Percentiles rank a stretch among this genome's conserved stretches.
phyloP scores from a whole-genome alignment of 2,888 invertebrate genomes.

The Hyposoter dolosus region DNA sequence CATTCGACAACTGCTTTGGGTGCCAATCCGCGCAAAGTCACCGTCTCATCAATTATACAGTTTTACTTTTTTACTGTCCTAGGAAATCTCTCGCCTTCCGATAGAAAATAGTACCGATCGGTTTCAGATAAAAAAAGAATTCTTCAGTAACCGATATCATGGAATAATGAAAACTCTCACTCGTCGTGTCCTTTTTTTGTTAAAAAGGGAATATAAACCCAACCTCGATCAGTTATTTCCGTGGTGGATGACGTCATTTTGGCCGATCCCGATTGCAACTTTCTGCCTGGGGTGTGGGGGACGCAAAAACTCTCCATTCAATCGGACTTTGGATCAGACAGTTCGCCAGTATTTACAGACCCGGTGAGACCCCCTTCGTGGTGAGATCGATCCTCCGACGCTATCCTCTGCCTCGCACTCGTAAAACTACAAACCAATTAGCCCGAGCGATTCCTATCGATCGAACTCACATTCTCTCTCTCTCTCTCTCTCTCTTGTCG shows the following conservation, averaged over 20 bases:
- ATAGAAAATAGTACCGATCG: conserved; percentile 35
- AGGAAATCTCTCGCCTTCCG: conserved; percentile 25
- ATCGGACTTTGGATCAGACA: conserved; percentile 61
- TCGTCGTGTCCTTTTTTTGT: neutral
- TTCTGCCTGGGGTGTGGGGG: neutral
- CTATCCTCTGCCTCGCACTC: conserved; percentile 37
- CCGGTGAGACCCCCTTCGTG: conserved; percentile 23
- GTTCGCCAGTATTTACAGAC: conserved; percentile 63
- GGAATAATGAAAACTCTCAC: conserved; percentile 20
- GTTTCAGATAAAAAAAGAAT: conserved; percentile 18
- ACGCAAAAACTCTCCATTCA: conserved; percentile 33
- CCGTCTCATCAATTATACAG: conserved; percentile 1
- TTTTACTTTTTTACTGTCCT: neutral
- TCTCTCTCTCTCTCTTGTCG: neutral
- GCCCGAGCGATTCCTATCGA: conserved; percentile 64
- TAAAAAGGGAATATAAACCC: conserved; percentile 18
- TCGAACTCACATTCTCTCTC: conserved; percentile 5
- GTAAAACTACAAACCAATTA: conserved; percentile 68
- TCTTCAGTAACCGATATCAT: conserved; percentile 33
- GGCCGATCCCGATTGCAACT: conserved; percentile 53
- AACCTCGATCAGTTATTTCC: conserved; percentile 43
- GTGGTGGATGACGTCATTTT: conserved; percentile 53
- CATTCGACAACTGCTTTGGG: neutral
- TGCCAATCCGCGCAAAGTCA: neutral
- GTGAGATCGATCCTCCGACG: conserved; percentile 43